Percentiles rank a stretch among this genome's conserved stretches.
Evolutionary conservation across 2,113 vertebrate genomes (phyloP).

Genomic region (Picathartes gymnocephalus): DNA sequence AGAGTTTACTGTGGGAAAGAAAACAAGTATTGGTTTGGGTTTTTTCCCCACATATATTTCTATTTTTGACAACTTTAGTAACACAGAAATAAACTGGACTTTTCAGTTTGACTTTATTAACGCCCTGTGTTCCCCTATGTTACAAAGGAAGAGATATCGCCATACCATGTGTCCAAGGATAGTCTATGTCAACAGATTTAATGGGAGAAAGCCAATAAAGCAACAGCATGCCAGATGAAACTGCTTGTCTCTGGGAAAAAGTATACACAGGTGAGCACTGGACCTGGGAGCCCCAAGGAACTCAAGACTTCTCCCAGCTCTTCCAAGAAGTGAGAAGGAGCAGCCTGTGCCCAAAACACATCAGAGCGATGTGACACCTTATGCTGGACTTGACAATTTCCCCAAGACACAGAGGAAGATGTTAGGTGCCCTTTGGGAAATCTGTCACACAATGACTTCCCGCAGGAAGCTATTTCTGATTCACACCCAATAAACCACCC

Average conservation of each 20-base stretch:
- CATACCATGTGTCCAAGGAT: neutral
- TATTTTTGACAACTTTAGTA: neutral
- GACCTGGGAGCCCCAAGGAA: neutral
- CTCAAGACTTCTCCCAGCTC: neutral
- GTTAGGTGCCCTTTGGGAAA: neutral
- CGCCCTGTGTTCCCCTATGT: neutral
- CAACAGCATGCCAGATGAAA: neutral
- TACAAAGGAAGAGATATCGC: neutral
- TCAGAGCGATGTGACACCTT: neutral
- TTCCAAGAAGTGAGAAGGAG: neutral
- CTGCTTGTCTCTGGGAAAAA: neutral
- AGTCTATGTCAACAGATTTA: neutral
- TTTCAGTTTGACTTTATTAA: neutral
- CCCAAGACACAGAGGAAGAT: neutral
- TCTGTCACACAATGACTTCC: neutral
- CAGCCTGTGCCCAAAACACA: neutral
- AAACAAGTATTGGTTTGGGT: neutral
- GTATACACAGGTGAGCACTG: neutral
- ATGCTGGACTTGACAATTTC: neutral
- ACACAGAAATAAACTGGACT: neutral
- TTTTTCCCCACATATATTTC: neutral
- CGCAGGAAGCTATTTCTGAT: neutral
- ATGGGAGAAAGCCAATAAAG: neutral
- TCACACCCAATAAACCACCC: neutral
- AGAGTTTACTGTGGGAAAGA: slow-evolving; percentile 44